Evolutionary conservation across 2,113 vertebrate species (phyloP), one percentile per base, ranked within the genome.

Genomic region (Tupaia chinensis): DNA sequence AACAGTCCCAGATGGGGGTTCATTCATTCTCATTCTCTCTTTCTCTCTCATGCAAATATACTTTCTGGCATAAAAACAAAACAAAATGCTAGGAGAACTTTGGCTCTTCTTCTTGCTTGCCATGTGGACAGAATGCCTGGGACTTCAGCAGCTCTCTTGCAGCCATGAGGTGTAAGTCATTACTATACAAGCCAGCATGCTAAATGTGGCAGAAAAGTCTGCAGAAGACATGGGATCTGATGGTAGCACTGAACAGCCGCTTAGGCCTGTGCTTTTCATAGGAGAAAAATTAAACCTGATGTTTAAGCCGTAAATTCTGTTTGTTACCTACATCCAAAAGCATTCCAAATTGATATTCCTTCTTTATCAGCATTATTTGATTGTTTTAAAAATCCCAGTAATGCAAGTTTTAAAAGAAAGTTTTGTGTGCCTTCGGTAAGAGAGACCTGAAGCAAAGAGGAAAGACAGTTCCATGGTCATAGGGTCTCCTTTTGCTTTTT

Each of bases 371-470:
- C 54, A 80, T 63, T 32, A 69, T 60, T 90, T 89, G 63, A 19
- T 58, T 22, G 0, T 87, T 83, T 90, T 83, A 83, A 93, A 77
- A 11, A 29, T 19, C 83, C 25, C 74, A 93, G 56, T 73, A 83
- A 87, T 56, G 12, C 3, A 89, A 83, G 27, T 60, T 73, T 82
- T 87, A 73, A 94, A 92, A 92, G 74, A 76, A 87, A 60, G 17
- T 84, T 83, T 70, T 44, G 27, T 94, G 70, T 87, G 4, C 11
- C n/a, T 80, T 56, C 68, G 16, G 25, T 69, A 65, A 89, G 69
- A 80, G 54, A 89, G 34, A 82, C 60, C 56, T 58, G 65, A 85
- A 34, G 72, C 34, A 58, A 83, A 85, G 63, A 66, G 54, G 12
- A 58, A 81, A 15, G 27, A 16, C 27, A 89, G 7, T 11, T 69